Conservation (phyloP, 2,113 vertebrate species). For the Passer montanus region DNA sequence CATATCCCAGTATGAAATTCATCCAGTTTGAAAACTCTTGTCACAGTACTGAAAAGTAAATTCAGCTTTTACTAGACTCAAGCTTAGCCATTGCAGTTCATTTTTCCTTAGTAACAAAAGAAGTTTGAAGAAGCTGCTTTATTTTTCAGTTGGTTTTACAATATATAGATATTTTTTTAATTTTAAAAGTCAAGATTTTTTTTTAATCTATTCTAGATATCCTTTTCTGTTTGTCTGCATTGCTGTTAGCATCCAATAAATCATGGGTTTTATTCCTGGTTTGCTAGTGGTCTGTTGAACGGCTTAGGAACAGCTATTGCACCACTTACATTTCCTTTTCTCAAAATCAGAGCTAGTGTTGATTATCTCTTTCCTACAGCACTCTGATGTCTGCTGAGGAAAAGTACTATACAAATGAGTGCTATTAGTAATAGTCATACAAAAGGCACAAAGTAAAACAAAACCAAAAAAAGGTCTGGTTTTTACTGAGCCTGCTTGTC, state of each 20-base stretch:
- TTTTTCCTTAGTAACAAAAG: slow-evolving; percentile 9
- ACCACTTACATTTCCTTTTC: not conserved
- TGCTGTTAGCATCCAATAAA: not conserved
- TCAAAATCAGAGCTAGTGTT: not conserved
- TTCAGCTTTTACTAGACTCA: slow-evolving; percentile 7
- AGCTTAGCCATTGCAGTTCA: not conserved
- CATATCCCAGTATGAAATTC: not conserved
- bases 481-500: not conserved
- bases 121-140: not conserved
- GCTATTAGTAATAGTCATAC: not conserved
- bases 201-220: not conserved
- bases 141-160: not conserved
- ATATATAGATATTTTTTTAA: not conserved
- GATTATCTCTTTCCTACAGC: not conserved
- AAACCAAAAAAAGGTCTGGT: not conserved
- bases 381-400: not conserved
- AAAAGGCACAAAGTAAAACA: not conserved
- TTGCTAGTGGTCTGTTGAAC: not conserved
- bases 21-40: not conserved
- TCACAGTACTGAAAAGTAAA: slow-evolving; percentile 34
- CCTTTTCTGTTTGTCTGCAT: not conserved
- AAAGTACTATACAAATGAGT: not conserved
- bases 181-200: not conserved
- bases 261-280: not conserved
- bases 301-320: not conserved